Evolutionary conservation across 2,797 vertebrate genomes (phyloP), one percentile per base, ranked within the genome.

Genomic region (Clarias pachynema): DNA sequence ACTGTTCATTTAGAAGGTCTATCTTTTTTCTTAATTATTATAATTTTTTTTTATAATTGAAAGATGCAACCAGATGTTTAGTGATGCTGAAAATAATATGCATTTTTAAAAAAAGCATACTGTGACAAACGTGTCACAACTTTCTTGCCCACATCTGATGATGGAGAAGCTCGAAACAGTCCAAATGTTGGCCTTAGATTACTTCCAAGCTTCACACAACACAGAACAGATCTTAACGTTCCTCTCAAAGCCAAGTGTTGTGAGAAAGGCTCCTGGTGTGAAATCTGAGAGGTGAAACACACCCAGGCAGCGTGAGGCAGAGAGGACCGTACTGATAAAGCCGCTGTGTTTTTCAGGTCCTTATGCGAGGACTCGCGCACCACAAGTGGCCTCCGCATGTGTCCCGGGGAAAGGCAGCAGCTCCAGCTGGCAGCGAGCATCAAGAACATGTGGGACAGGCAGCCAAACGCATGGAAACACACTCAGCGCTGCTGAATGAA

Each of bases 381-480:
- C 82, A 89, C 89, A 90, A 89, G 88, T 89, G 89, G 80, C 63
- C 84, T 82, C 74, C 66, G 82, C 88, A 90, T 89, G 87, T 90
- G 89, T 90, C 86, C 86, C n/a, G 57, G 77, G 79, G 85, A 88
- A 44, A 72, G 79, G 86, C 89, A 85, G 85, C 73, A 83, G 85
- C 70, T 82, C 84, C 75, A 87, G 86, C 86, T 83, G 79, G 85
- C 81, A 81, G 70, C 57, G 74, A 85, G 89, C 85, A 89, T 88
- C 89, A 84, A 84, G 84, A 89, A 88, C 73, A 56, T 62, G 68
- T 34, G 72, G 79, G 75, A 72, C 84, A 81, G 88, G 78, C 70
- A 57, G 72, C 62, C 74, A 56, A 79, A 87, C 56, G 84, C 87
- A 87, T 86, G 75, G 87, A 85, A 82, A 88, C 53, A 44, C 83